Evolutionary conservation across 1,140 invertebrate genomes (phyloP).

Genomic region (Drosophila chauvacae): DNA sequence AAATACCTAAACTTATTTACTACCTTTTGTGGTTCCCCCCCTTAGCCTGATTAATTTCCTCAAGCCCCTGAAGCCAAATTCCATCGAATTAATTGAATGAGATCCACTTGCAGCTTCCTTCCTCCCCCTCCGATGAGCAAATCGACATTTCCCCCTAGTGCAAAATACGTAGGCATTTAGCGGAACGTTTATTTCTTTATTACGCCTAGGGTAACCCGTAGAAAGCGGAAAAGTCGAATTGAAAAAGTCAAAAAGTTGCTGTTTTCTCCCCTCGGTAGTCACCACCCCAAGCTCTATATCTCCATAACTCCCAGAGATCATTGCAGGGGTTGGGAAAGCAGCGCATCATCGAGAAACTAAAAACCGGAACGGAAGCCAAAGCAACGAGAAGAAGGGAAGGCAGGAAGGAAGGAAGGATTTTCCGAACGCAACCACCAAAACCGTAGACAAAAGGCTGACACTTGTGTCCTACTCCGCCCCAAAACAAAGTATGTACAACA

Average conservation of each 20-base stretch:
- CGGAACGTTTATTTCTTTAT: conserved; percentile 84
- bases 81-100: conserved; percentile 74
- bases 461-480: conserved; percentile 49
- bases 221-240: conserved; percentile 67
- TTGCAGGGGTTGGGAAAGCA: conserved; percentile 44
- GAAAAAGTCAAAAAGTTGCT: conserved; percentile 78
- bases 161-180: conserved; percentile 82
- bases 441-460: conserved; percentile 59
- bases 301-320: conserved; percentile 10
- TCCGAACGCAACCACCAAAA: conserved; percentile 56
- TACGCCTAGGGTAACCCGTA: conserved; percentile 58
- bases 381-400: conserved; percentile 38
- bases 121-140: not conserved
- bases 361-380: conserved; percentile 73
- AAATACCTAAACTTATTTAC: not conserved
- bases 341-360: conserved; percentile 54
- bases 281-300: conserved; percentile 8
- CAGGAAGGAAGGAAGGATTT: conserved; percentile 44
- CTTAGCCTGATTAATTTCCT: not conserved
- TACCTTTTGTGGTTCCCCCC: conserved; percentile 16
- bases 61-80: conserved; percentile 32
- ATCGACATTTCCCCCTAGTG: conserved; percentile 14
- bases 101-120: conserved; percentile 3
- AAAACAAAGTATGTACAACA: conserved; percentile 11
- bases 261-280: conserved; percentile 15